phyloP scores from a whole-genome alignment of 1,140 invertebrate species.

The Sesamia nonagrioides region DNA sequence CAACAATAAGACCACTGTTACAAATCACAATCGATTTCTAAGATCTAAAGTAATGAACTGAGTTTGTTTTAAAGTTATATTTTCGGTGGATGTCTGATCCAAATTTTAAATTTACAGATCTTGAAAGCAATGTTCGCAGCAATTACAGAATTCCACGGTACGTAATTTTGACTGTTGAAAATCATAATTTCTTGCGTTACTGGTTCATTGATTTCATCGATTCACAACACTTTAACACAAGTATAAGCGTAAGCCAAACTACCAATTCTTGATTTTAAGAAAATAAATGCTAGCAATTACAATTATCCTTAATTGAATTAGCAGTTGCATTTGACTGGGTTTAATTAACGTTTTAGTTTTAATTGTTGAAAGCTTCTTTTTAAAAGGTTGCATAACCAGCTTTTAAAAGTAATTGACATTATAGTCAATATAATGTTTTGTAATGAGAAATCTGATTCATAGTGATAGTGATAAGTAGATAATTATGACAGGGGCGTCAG shows the following conservation, averaged over 20 bases:
- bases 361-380: background rate
- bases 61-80: constrained; percentile 1
- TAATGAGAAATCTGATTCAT: constrained; percentile 28
- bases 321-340: background rate
- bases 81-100: constrained; percentile 15
- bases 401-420: background rate
- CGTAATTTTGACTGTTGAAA: constrained; percentile 23
- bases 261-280: background rate
- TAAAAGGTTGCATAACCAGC: too few relatives aligned
- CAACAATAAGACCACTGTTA: constrained; percentile 58
- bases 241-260: background rate
- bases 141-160: constrained; percentile 44
- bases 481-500: constrained; percentile 19
- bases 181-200: constrained; percentile 37
- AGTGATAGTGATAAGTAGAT: constrained; percentile 2
- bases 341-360: constrained; percentile 28
- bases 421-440: constrained; percentile 9
- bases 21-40: constrained; percentile 1
- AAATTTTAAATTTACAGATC: constrained; percentile 16
- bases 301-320: background rate
- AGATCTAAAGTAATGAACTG: constrained; percentile 45
- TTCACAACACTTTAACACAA: constrained; percentile 32
- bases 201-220: constrained; percentile 20
- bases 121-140: constrained; percentile 18
- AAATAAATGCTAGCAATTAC: background rate